Conservation (phyloP, 1,140 invertebrate species). For the Drosophila erecta region DNA sequence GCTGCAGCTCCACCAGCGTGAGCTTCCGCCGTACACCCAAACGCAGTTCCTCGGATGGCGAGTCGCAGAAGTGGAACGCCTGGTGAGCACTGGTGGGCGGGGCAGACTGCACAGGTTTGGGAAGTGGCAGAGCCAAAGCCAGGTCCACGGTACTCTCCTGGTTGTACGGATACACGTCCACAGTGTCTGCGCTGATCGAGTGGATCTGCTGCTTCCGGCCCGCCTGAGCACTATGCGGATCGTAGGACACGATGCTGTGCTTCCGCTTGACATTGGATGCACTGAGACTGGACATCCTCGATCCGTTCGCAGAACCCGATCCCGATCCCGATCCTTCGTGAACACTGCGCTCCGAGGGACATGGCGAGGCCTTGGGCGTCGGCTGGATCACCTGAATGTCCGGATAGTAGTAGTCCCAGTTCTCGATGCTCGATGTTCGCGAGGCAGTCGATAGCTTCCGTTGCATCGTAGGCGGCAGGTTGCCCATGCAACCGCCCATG, state of each 20-base stretch:
- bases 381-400: constrained; percentile 91
- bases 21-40: constrained; percentile 73
- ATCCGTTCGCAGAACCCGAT: not conserved
- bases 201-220: constrained; percentile 81
- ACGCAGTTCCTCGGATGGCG: constrained; percentile 74
- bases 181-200: constrained; percentile 81
- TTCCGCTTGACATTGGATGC: constrained; percentile 70
- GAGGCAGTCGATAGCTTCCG: constrained; percentile 76
- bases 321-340: constrained; percentile 45
- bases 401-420: constrained; percentile 88
- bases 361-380: constrained; percentile 92
- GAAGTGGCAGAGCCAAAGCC: constrained; percentile 32
- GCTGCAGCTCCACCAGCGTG: constrained; percentile 73
- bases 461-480: constrained; percentile 85
- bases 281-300: constrained; percentile 28
- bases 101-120: constrained; percentile 63
- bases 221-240: constrained; percentile 77
- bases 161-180: constrained; percentile 81
- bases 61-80: constrained; percentile 68
- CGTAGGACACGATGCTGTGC: constrained; percentile 82
- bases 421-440: constrained; percentile 85
- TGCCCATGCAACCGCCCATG: constrained; percentile 87
- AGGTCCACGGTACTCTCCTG: constrained; percentile 55
- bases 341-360: constrained; percentile 88
- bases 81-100: constrained; percentile 56